Percentiles rank a stretch among this genome's conserved stretches.
Conservation (phyloP, 2,113 vertebrate species). For the Dinomys branickii region DNA sequence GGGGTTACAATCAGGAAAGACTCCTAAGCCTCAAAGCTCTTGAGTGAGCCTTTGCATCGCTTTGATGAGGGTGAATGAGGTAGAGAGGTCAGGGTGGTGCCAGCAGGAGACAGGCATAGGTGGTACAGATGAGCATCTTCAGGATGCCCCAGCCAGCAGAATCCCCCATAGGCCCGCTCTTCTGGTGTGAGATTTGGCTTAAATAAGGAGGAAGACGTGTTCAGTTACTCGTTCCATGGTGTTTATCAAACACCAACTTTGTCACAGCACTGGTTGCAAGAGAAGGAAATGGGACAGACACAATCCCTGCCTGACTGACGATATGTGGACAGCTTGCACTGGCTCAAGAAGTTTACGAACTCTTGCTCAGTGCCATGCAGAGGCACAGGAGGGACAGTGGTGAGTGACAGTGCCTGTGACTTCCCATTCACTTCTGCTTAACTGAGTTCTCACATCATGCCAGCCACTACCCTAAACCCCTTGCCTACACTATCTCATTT, state of each 20-base stretch:
- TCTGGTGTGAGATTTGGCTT: conserved; percentile 7
- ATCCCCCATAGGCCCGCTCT: background rate
- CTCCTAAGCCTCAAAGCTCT: background rate
- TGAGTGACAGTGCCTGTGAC: background rate
- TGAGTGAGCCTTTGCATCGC: background rate
- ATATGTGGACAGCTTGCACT: background rate
- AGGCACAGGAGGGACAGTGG: background rate
- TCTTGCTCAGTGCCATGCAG: background rate
- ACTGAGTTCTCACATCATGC: background rate
- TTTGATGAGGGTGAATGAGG: background rate
- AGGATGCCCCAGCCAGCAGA: background rate
- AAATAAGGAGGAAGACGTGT: background rate
- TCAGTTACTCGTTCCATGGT: background rate
- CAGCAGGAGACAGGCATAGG: background rate
- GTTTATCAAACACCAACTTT: background rate
- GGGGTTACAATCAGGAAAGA: background rate
- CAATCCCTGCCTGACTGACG: background rate
- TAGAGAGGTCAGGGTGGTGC: background rate
- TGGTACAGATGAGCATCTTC: background rate
- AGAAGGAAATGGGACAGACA: background rate
- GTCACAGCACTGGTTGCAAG: background rate
- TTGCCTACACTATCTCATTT: background rate
- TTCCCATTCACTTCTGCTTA: background rate
- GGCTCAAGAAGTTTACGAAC: background rate
- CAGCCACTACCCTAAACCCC: background rate